phyloP scores from a whole-genome alignment of 2,888 invertebrate species.

The Ophion costatus region DNA sequence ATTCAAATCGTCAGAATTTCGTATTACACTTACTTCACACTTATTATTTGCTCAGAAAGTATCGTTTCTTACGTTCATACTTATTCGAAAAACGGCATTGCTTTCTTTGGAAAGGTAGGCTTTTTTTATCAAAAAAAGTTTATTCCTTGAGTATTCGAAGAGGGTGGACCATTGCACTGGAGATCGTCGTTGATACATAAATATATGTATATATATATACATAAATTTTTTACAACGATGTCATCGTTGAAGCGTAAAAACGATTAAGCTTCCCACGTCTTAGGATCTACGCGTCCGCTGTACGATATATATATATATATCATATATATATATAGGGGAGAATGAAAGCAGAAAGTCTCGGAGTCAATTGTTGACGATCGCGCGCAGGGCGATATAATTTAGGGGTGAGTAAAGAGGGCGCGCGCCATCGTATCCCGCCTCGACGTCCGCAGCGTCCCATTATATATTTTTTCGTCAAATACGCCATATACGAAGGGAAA shows the following conservation, averaged over 20 bases:
- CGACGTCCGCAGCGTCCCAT: conserved; percentile 51
- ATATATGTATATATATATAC: neutral
- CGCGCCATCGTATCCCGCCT: conserved; percentile 44
- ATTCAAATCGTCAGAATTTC: too few species aligned
- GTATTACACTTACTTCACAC: too few species aligned
- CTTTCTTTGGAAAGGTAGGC: too few species aligned
- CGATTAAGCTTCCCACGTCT: conserved; percentile 65
- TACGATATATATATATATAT: conserved; percentile 13
- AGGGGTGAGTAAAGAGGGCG: conserved; percentile 51
- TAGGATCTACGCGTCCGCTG: conserved; percentile 29
- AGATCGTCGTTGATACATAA: conserved; percentile 29
- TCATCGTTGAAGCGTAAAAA: conserved; percentile 56
- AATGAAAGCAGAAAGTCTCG: conserved; percentile 45
- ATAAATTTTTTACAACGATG: conserved; percentile 28
- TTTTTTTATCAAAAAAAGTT: conserved; percentile 11
- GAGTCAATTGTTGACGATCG: conserved; percentile 63
- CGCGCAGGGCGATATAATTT: conserved; percentile 43
- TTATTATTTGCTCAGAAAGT: too few species aligned
- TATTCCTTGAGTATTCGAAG: neutral
- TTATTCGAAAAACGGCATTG: too few species aligned
- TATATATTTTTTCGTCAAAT: conserved; percentile 57
- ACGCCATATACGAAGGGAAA: conserved; percentile 49
- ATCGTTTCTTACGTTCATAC: too few species aligned
- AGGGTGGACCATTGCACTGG: neutral
- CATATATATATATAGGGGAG: conserved; percentile 3